Evolutionary conservation across 1,140 invertebrate species (phyloP).

Genomic region (Ooceraea biroi): DNA sequence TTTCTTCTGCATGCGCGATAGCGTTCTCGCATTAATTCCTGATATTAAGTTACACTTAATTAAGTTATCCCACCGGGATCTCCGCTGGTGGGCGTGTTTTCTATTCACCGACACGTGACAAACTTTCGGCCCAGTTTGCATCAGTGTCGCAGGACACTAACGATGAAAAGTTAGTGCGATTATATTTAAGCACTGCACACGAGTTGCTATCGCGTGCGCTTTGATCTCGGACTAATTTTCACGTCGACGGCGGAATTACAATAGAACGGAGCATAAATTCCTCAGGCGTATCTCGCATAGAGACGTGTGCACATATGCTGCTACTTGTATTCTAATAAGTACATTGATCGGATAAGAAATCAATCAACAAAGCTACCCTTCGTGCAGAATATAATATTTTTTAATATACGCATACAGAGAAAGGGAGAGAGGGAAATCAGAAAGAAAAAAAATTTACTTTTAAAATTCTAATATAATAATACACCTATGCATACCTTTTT

Average conservation of each 20-base stretch:
- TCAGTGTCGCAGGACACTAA: constrained; percentile 12
- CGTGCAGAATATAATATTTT: neutral
- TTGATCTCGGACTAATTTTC: constrained; percentile 40
- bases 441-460: too few species aligned
- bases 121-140: constrained; percentile 47
- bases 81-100: neutral
- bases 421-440: neutral
- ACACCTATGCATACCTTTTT: too few species aligned
- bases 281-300: neutral
- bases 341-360: neutral
- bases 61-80: constrained; percentile 60
- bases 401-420: too few species aligned
- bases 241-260: neutral
- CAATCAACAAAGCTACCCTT: too few species aligned
- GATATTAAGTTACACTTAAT: constrained; percentile 64
- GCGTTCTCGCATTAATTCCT: constrained; percentile 51
- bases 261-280: neutral
- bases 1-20: constrained; percentile 32
- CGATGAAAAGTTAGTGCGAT: constrained; percentile 41
- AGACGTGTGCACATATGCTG: neutral
- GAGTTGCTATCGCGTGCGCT: neutral
- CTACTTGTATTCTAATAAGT: neutral
- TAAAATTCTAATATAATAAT: too few species aligned
- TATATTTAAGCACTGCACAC: constrained; percentile 18
- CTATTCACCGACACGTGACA: constrained; percentile 27